Evolutionary conservation across 2,888 invertebrate species (phyloP).

Genomic region (Platycheirus albimanus): DNA sequence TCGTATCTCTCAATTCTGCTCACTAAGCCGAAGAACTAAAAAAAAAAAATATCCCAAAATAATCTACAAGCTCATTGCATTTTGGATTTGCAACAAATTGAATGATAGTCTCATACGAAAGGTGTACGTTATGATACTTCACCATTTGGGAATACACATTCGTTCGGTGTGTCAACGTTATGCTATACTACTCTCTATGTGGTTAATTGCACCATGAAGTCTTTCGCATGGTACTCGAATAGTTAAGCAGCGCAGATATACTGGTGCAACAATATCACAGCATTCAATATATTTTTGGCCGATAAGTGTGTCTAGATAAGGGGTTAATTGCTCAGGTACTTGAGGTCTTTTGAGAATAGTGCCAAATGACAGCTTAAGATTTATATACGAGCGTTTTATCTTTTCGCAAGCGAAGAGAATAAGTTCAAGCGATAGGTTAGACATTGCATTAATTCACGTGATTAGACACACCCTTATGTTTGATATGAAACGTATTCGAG

Average conservation of each 20-base stretch:
- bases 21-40: background rate
- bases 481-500: slow-evolving; percentile 8
- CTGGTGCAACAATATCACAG: slow-evolving; percentile 21
- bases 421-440: slow-evolving; percentile 50
- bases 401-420: slow-evolving; percentile 3
- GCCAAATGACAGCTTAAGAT: slow-evolving; percentile 57
- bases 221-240: slow-evolving; percentile 4
- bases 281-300: slow-evolving; percentile 37
- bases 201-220: slow-evolving; percentile 47
- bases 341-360: slow-evolving; percentile 55
- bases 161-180: slow-evolving; percentile 4
- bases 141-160: slow-evolving; percentile 21
- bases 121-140: slow-evolving; percentile 10
- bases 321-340: slow-evolving; percentile 60
- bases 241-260: background rate
- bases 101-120: slow-evolving; percentile 36
- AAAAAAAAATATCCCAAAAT: slow-evolving; percentile 35
- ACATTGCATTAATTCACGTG: slow-evolving; percentile 48
- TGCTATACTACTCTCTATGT: slow-evolving; percentile 14
- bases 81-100: slow-evolving; percentile 54
- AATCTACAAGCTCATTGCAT: slow-evolving; percentile 42
- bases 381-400: slow-evolving; percentile 38
- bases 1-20: background rate
- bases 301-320: slow-evolving; percentile 62
- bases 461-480: slow-evolving; percentile 51